Base-by-base conservation (phyloP, 2,888 invertebrate genomes). In the Erannis defoliaria region DNA sequence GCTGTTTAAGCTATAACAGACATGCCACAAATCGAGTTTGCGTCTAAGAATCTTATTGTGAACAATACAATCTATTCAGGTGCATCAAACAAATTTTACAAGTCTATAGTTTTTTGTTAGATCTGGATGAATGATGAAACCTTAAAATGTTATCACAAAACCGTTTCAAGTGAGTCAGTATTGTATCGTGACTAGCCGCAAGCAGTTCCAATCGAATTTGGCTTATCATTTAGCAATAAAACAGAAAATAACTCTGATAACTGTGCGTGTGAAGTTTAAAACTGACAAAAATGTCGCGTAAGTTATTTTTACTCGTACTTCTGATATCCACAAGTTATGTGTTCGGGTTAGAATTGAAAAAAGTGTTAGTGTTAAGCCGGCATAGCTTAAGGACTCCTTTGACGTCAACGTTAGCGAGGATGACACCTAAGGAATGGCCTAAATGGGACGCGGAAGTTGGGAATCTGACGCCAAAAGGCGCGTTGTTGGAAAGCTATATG, bases 301-400 rank as follows among this genome's bases (percentile, higher is more conserved):
- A 50, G 23, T 3, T 50, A 0, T 42, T 55, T 12, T 3, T 46
- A 9, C 42, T 53, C 51, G 4, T 54, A 29, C 12, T 51, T 9
- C 26, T 56, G 6, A 16, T 53, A 5, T 16, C 29, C 26, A 8
- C 16, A 1, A 14, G 38, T 16, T 16, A 10, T 6, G 53, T 56
- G n/a, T 37, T 14, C 42, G 48, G 63, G 21, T 43, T 60, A 6
- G 31, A 56, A 14, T 35, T 72, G 37, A 63, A 68, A 37, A 84
- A 88, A 80, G 86, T 89, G 29, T 59, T 89, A 2, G 76, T 88
- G 51, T 64, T 90, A 14, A 85, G 89, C 31, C 78, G 90, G 18
- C 90, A 90, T 66, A 85, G 85, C 55, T 62, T 90, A 5, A 75
- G 90, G 6, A 79, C 86, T 5, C 89, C 90, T 9, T 66, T 89